These are phyloP conservation scores for Amorpha juglandis DNA, from an alignment of 2,888 invertebrate genomes.

Conservation along the genomic window DNA sequence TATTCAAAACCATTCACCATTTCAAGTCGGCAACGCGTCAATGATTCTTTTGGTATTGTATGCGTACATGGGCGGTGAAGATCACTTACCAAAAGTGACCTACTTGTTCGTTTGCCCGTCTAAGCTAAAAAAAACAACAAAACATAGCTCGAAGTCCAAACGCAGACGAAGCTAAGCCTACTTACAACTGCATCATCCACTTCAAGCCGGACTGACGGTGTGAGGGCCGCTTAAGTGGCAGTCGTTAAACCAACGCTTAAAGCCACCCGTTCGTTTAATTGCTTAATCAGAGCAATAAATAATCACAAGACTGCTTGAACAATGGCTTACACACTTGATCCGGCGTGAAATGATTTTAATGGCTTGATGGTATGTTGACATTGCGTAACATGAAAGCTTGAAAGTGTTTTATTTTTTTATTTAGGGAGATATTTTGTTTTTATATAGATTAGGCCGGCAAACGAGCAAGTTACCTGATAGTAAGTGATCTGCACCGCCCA, in stretches of 20 bases:
- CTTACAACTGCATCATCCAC: neutral
- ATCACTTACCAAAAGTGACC: too few relatives aligned
- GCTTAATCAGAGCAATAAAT: conserved; percentile 43
- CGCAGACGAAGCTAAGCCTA: neutral
- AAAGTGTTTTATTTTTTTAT: neutral
- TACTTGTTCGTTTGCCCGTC: too few relatives aligned
- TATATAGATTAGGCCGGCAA: too few relatives aligned
- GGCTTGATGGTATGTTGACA: conserved; percentile 22
- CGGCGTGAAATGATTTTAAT: conserved; percentile 31
- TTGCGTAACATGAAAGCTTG: conserved; percentile 10
- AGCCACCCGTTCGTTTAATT: conserved; percentile 34
- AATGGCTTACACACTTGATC: conserved; percentile 26
- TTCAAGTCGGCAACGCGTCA: too few relatives aligned
- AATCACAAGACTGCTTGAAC: conserved; percentile 32
- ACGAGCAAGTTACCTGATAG: too few relatives aligned
- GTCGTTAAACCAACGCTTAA: conserved; percentile 25
- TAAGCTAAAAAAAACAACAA: neutral
- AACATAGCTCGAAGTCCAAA: neutral
- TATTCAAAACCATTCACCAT: too few relatives aligned
- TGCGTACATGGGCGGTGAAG: too few relatives aligned
- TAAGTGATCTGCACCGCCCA: too few relatives aligned
- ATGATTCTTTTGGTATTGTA: too few relatives aligned
- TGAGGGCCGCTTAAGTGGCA: neutral
- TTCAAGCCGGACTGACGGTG: conserved; percentile 7
- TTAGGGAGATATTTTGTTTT: neutral